Conservation (phyloP, 2,888 invertebrate species). For the Sclerodermus sp. region DNA sequence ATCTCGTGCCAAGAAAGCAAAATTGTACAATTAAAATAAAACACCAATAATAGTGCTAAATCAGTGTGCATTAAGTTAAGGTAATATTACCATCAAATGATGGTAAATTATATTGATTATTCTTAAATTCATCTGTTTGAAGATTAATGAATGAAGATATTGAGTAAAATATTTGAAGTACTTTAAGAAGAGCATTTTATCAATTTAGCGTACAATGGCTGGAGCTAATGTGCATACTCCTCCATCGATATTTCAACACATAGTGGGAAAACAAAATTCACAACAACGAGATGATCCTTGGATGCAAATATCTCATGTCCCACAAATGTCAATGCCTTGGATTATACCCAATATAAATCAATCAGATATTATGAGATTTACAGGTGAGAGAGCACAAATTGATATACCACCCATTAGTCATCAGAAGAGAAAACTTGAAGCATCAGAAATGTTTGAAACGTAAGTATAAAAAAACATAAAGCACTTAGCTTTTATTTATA, state of each 20-base stretch:
- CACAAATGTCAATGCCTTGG: slow-evolving; percentile 51
- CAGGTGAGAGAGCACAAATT: slow-evolving; percentile 35
- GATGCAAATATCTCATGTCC: slow-evolving; percentile 45
- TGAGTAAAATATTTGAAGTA: no score
- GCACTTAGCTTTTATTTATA: no score
- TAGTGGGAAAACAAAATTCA: slow-evolving; percentile 44
- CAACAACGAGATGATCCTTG: slow-evolving; percentile 39
- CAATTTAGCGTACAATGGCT: slow-evolving; percentile 44
- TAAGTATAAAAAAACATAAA: no score
- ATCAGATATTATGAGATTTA: slow-evolving; percentile 46
- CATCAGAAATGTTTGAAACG: slow-evolving; percentile 36
- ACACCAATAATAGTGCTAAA: no score
- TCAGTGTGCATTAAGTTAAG: no score
- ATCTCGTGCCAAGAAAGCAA: no score
- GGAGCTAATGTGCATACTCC: slow-evolving; percentile 49
- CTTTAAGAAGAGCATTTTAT: no score
- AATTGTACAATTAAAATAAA: no score
- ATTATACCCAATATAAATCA: slow-evolving; percentile 41
- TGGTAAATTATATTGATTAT: slow-evolving; percentile 7
- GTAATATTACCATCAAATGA: slow-evolving; percentile 9
- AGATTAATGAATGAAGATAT: no score
- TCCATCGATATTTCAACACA: slow-evolving; percentile 51
- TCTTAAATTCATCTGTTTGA: slow-evolving; percentile 6
- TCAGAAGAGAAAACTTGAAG: slow-evolving; percentile 47
- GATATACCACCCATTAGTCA: slow-evolving; percentile 26